Evolutionary conservation across 2,888 invertebrate species (phyloP).

Genomic region (Cataglyphis albicans): DNA sequence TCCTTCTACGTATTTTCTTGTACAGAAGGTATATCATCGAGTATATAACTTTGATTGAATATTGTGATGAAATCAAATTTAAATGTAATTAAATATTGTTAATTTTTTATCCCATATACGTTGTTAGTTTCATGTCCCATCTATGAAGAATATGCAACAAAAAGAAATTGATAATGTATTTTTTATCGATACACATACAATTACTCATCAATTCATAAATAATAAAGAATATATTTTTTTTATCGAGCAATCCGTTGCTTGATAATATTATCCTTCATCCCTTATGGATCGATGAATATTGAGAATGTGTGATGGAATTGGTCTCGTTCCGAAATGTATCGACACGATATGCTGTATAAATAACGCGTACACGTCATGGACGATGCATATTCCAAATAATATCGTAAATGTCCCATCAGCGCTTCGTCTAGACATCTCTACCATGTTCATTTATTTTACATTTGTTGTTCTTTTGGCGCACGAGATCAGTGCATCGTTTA

Average conservation of each 20-base stretch:
- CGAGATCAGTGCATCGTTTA: slow-evolving; percentile 67
- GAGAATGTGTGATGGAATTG: slow-evolving; percentile 18
- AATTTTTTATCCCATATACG: not conserved
- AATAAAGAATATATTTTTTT: not conserved
- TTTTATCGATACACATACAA: not conserved
- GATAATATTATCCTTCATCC: not conserved
- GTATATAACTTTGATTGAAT: not conserved
- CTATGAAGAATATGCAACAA: not conserved
- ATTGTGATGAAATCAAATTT: not conserved
- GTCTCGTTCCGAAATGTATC: not conserved
- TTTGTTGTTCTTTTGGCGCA: slow-evolving; percentile 55
- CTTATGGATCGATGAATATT: slow-evolving; percentile 1
- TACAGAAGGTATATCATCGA: not conserved
- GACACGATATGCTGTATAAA: slow-evolving; percentile 24
- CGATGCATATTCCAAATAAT: slow-evolving; percentile 52
- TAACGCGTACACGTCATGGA: not conserved
- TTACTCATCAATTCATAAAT: not conserved
- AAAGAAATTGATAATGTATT: not conserved
- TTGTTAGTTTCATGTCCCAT: not conserved
- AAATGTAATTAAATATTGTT: not conserved
- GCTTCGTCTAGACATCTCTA: slow-evolving; percentile 36
- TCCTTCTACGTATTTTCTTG: not conserved
- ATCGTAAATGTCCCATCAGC: slow-evolving; percentile 61
- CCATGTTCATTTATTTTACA: slow-evolving; percentile 66
- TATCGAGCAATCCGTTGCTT: not conserved